Conservation (phyloP, 2,113 vertebrate genomes). For the Australoheros scitulus region DNA sequence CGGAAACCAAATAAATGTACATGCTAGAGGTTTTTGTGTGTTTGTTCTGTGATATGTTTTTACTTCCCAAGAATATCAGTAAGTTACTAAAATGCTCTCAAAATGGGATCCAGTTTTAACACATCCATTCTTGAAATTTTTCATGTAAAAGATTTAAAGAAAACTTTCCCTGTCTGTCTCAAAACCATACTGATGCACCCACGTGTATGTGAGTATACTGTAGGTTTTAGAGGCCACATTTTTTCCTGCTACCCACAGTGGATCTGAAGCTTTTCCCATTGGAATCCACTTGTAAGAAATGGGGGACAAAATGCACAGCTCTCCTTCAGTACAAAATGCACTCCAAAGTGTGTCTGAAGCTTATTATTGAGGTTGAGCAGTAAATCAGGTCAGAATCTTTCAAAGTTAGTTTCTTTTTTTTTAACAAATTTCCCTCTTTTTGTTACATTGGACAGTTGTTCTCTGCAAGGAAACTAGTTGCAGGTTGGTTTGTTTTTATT, state of each 20-base stretch:
- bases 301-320: background rate
- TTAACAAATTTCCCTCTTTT: background rate
- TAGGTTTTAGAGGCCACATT: background rate
- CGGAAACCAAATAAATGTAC: background rate
- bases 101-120: background rate
- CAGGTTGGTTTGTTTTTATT: background rate
- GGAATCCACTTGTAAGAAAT: background rate
- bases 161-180: too few species aligned
- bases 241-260: background rate
- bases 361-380: background rate
- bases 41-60: background rate
- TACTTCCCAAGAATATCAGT: background rate
- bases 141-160: background rate
- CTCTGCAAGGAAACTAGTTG: background rate
- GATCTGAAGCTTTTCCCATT: background rate
- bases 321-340: background rate
- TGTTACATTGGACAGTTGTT: background rate
- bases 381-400: slow-evolving; percentile 2
- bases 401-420: background rate
- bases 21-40: background rate
- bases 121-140: background rate
- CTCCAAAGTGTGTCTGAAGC: background rate
- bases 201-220: background rate
- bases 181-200: background rate
- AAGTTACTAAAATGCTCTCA: background rate